phyloP scores from a whole-genome alignment of 2,888 invertebrate genomes.

The Drosophila rellima region DNA sequence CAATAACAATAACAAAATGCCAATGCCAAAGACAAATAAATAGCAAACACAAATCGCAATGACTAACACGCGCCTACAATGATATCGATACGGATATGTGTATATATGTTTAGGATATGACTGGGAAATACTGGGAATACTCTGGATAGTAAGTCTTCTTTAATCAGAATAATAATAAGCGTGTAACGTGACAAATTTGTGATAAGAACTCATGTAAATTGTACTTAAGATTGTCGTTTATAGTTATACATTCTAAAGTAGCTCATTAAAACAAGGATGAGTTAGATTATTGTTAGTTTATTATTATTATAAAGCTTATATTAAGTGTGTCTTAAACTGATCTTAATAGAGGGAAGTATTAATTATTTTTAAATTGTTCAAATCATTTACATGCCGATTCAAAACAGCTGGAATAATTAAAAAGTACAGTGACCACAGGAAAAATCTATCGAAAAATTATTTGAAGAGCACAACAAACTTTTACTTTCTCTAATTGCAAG shows the following conservation, averaged over 20 bases:
- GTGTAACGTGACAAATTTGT: constrained; percentile 14
- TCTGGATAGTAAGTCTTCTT: background rate
- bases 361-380: too few relatives aligned
- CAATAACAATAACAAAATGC: constrained; percentile 72
- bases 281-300: background rate
- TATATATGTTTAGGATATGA: background rate
- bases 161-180: background rate
- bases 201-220: constrained; percentile 20
- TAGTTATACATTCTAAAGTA: background rate
- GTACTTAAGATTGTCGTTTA: constrained; percentile 10
- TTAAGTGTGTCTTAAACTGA: too few relatives aligned
- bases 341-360: too few relatives aligned
- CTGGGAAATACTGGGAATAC: background rate
- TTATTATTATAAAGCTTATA: background rate
- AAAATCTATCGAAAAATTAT: too few relatives aligned
- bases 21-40: constrained; percentile 65
- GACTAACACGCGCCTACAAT: constrained; percentile 71
- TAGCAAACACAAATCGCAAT: constrained; percentile 64
- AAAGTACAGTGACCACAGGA: too few relatives aligned
- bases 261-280: constrained; percentile 1
- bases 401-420: too few relatives aligned
- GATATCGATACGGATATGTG: constrained; percentile 11
- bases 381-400: too few relatives aligned
- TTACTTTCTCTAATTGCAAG: background rate
- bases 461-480: too few relatives aligned